Base-by-base conservation (phyloP, 2,113 vertebrate species). In the Trochalopteron elliotii region DNA sequence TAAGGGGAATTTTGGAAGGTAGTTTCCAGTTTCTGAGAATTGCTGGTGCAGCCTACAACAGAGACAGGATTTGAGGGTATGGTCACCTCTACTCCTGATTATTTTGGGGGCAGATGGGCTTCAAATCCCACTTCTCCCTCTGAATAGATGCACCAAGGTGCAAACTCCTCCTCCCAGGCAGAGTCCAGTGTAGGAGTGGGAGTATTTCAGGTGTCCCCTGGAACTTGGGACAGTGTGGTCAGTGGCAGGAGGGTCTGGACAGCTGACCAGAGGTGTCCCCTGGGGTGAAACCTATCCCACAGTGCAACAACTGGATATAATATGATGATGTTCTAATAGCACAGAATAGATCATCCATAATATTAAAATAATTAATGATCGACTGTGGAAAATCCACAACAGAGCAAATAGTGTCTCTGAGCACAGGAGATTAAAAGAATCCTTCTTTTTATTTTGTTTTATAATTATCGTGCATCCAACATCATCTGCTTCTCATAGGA, bases 41-140 rank as follows among this genome's bases (percentile, higher is more conserved):
- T 53, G 37, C 42, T 67, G 18, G 52, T 60, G 17, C 44, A 50
- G 50, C 49, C 10, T 39, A 4, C 10, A 37, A 39, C 42, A 47
- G 57, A 52, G 44, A 11, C 0, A 0, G 11, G 10, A 5, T 56
- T 37, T 72, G 42, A 9, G 27, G 40, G 10, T 25, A 2, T 4
- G 15, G 20, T n/a, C 0, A 0, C 3, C 31, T 70, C 39, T 82
- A 7, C 9, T 50, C 18, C 75, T 88, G 39, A 7, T 35, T 42
- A 8, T 2, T 1, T 76, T 15, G 15, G 53, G 27, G n/a, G 14
- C 33, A 71, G 18, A 11, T 2, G 4, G 17, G 19, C 19, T 75
- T 52, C 20, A 23, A 27, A 77, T 42, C 27, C n/a, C 14, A 15
- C n/a, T 75, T 82, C 4, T 87, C 2, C 15, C 22, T 12, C 24